phyloP scores from a whole-genome alignment of 2,797 vertebrate genomes.

The Vultur gryphus region DNA sequence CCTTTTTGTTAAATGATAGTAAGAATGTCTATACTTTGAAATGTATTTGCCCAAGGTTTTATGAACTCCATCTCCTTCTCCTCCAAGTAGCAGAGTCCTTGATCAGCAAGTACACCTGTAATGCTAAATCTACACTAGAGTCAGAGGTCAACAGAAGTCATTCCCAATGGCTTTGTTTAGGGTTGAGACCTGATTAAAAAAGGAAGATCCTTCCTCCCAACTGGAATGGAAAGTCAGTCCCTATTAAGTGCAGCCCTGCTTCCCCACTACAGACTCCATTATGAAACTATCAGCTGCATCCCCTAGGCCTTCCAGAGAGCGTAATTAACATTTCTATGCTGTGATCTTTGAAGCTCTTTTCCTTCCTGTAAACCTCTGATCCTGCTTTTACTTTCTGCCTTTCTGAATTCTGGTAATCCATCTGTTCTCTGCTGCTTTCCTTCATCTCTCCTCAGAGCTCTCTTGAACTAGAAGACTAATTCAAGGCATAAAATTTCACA shows the following conservation, averaged over 20 bases:
- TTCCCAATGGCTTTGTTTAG: neutral
- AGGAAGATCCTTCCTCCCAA: neutral
- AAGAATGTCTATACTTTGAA: neutral
- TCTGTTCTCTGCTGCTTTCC: neutral
- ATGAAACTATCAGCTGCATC: neutral
- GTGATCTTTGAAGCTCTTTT: neutral
- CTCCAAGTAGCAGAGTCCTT: neutral
- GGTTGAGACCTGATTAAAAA: neutral
- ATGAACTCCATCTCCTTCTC: neutral
- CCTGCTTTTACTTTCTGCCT: neutral
- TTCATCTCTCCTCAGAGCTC: neutral
- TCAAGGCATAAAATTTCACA: neutral
- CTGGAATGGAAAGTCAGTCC: neutral
- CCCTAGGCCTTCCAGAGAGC: neutral
- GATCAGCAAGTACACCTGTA: neutral
- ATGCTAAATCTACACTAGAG: neutral
- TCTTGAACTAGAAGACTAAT: neutral
- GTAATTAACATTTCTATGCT: neutral
- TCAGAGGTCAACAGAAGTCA: neutral
- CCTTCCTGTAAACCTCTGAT: neutral
- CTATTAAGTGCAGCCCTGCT: neutral
- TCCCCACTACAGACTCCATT: neutral
- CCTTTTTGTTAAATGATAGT: neutral
- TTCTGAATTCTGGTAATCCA: neutral
- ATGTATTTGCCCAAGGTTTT: neutral